Percentiles rank a stretch among this genome's conserved stretches.
These are phyloP conservation scores for Lepus oiostolus DNA, from an alignment of 2,797 vertebrate species.

Conservation along the genomic window DNA sequence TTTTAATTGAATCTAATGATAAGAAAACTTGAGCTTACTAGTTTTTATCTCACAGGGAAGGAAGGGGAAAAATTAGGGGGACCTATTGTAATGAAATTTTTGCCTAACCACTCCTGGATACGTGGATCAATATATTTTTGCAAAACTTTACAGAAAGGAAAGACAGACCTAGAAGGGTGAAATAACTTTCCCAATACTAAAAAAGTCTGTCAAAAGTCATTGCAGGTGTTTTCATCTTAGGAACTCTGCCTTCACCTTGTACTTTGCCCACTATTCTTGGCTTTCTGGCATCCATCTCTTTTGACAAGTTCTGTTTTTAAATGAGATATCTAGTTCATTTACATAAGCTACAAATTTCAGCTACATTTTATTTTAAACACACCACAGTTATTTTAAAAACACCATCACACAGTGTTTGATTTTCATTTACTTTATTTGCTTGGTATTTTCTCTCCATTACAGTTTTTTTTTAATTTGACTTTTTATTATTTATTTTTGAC, in stretches of 20 bases:
- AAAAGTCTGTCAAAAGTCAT: not conserved
- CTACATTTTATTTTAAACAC: not conserved
- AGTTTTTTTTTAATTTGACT: not conserved
- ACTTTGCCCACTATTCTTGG: not conserved
- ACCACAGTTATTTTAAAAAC: not conserved
- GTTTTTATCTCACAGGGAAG: not conserved
- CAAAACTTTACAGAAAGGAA: not conserved
- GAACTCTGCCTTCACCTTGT: not conserved
- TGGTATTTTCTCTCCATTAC: not conserved
- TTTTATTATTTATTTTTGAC: not conserved
- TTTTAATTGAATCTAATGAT: slow-evolving; percentile 3
- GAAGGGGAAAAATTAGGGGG: not conserved
- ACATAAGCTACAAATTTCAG: not conserved
- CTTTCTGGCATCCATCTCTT: not conserved
- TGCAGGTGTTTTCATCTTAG: not conserved
- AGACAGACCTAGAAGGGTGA: not conserved
- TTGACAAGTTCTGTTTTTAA: not conserved
- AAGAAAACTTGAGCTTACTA: not conserved
- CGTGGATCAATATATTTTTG: not conserved
- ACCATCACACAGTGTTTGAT: not conserved
- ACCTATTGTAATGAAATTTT: not conserved
- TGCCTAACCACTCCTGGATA: not conserved
- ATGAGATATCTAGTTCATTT: not conserved
- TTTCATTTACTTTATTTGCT: not conserved
- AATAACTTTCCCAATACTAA: not conserved